Evolutionary conservation across 2,113 vertebrate species (phyloP).

Genomic region (Lophura nycthemera): DNA sequence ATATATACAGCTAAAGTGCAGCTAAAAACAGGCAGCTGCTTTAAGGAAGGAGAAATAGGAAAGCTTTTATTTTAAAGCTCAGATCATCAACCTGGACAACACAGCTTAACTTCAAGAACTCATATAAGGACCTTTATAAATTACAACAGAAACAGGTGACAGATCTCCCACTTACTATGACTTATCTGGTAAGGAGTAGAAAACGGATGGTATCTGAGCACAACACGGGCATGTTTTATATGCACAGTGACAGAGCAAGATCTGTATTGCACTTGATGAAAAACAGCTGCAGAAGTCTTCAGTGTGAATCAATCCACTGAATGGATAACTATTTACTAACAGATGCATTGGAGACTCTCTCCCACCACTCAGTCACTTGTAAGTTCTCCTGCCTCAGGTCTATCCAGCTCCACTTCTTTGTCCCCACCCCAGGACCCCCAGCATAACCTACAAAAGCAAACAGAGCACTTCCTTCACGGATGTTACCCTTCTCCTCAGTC

Average conservation of each 20-base stretch:
- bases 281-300: neutral
- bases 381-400: neutral
- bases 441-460: neutral
- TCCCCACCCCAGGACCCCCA: neutral
- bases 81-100: neutral
- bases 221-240: neutral
- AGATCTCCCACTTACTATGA: neutral
- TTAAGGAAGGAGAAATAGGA: neutral
- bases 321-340: constrained; percentile 4
- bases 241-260: fast-evolving
- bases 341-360: neutral
- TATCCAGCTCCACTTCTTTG: neutral
- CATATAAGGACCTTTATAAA: neutral
- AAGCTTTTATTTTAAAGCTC: neutral
- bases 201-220: neutral
- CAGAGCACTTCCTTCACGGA: neutral
- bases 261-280: neutral
- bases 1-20: neutral
- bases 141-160: neutral
- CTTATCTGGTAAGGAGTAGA: neutral
- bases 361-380: neutral
- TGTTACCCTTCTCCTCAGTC: neutral
- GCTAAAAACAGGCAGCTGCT: neutral
- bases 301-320: neutral
- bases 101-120: neutral